A percentile compares a stretch with the other conserved stretches of the same genome.
These are phyloP conservation scores for Trichogramma pretiosum DNA, from an alignment of 1,140 invertebrate genomes.

Conservation along the genomic window DNA sequence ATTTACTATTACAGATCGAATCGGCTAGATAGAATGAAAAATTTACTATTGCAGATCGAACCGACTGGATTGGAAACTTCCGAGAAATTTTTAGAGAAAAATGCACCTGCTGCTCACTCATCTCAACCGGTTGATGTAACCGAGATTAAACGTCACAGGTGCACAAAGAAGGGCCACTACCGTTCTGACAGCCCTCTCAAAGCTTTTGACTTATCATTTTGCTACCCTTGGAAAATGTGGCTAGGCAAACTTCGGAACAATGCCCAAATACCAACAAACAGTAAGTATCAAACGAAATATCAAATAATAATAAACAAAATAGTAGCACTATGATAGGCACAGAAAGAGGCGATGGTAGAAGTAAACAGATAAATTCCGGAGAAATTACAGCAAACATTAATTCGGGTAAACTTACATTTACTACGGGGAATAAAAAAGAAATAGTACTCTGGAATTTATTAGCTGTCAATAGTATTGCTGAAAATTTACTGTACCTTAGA, in stretches of 20 bases:
- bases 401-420: slow-evolving; percentile 2
- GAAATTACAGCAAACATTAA: slow-evolving; percentile 13
- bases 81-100: no score
- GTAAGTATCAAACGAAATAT: not conserved
- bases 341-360: not conserved
- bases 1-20: no score
- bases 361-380: not conserved
- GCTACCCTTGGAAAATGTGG: not conserved
- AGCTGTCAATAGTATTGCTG: slow-evolving; percentile 12
- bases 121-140: no score
- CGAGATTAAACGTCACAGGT: not conserved
- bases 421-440: not conserved
- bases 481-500: slow-evolving; percentile 17
- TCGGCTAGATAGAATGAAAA: no score
- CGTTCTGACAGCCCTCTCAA: not conserved
- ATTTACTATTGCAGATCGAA: no score
- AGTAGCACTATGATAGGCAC: not conserved
- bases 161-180: not conserved
- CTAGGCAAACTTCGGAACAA: not conserved
- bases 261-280: not conserved
- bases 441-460: slow-evolving; percentile 8
- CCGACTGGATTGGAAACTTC: no score
- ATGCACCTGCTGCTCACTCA: no score
- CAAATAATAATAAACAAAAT: not conserved
- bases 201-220: not conserved